Evolutionary conservation across 2,797 vertebrate species (phyloP).

Genomic region (Leucoraja ocellata): DNA sequence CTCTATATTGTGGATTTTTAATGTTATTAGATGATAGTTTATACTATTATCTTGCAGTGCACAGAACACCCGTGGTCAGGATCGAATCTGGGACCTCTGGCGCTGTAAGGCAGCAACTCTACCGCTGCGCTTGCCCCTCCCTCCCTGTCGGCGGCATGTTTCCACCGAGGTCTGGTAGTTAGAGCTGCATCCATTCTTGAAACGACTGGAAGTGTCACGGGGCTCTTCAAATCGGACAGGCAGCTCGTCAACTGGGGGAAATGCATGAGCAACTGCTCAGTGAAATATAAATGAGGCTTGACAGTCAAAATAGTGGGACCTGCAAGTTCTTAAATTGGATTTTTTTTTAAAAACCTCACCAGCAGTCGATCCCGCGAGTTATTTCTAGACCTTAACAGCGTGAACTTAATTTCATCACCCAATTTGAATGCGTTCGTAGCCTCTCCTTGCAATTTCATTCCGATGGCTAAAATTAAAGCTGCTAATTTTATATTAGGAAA

Average conservation of each 20-base stretch:
- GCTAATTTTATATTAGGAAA: background rate
- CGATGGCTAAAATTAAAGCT: background rate
- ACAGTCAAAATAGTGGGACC: background rate
- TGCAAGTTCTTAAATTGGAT: background rate
- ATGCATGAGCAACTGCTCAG: background rate
- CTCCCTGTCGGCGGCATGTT: background rate
- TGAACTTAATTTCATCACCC: conserved; percentile 8
- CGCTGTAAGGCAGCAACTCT: no score
- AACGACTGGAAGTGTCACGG: background rate
- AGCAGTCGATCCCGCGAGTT: background rate
- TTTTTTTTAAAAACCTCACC: background rate
- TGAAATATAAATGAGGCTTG: background rate
- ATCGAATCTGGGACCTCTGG: no score
- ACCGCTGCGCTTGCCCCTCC: no score
- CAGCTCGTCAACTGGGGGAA: background rate
- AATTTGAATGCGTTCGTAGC: background rate
- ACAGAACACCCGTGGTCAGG: no score
- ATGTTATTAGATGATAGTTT: background rate
- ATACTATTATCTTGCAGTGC: background rate
- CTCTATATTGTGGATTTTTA: background rate
- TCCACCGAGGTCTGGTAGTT: background rate
- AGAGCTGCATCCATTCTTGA: background rate
- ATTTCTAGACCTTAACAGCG: background rate
- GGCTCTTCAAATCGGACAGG: background rate
- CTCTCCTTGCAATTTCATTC: background rate